Evolutionary conservation across 1,140 invertebrate genomes (phyloP).

Genomic region (Acromyrmex charruanus): DNA sequence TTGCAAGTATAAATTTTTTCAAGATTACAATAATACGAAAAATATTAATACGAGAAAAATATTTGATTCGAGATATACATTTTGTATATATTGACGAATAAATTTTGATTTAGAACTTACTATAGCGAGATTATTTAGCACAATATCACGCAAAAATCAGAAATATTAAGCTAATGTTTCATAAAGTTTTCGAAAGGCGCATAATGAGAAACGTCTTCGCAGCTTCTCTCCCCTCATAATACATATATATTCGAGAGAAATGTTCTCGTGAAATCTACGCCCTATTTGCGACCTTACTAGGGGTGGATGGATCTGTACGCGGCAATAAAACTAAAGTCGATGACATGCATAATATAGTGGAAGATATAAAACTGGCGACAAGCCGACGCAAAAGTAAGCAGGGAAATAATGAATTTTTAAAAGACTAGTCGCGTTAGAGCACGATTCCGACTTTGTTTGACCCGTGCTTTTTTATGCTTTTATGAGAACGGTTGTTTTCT

Average conservation of each 20-base stretch:
- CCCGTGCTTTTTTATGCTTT: not conserved
- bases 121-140: slow-evolving; percentile 12
- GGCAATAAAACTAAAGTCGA: slow-evolving; percentile 58
- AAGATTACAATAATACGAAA: slow-evolving; percentile 20
- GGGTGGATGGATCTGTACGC: slow-evolving; percentile 24
- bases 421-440: not conserved
- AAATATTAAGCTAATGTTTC: slow-evolving; percentile 31
- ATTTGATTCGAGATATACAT: not conserved
- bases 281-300: slow-evolving; percentile 60
- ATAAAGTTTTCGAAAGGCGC: not conserved
- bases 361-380: slow-evolving; percentile 66
- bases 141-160: slow-evolving; percentile 8
- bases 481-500: not conserved
- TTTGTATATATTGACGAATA: not conserved
- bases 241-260: slow-evolving; percentile 33
- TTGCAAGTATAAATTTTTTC: not conserved
- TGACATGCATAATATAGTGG: slow-evolving; percentile 66
- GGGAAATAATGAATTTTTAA: slow-evolving; percentile 68
- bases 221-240: slow-evolving; percentile 22
- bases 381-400: slow-evolving; percentile 48
- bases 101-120: not conserved
- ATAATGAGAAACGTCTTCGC: slow-evolving; percentile 3
- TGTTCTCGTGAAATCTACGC: slow-evolving; percentile 57
- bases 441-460: slow-evolving; percentile 48
- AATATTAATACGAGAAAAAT: not conserved